A percentile compares a stretch with the other conserved stretches of the same genome.
Conservation (phyloP, 2,797 vertebrate species). For the Paedocypris micromegethes region DNA sequence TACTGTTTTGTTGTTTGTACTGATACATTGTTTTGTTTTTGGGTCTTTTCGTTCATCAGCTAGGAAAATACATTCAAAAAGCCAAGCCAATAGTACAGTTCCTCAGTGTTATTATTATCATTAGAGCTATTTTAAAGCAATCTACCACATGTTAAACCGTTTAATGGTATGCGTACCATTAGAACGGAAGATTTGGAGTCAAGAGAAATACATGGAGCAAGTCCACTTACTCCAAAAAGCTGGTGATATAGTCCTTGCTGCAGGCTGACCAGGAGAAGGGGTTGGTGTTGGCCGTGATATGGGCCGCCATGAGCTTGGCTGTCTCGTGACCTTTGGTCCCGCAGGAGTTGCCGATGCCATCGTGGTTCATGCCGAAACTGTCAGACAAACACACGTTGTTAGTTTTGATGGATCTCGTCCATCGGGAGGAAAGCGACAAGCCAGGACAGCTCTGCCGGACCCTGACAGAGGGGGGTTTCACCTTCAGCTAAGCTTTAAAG, state of each 20-base stretch:
- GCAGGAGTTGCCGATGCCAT: constrained; percentile 96
- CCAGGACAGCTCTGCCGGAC: constrained; percentile 32
- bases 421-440: constrained; percentile 34
- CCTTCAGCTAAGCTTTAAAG: constrained; percentile 55
- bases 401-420: constrained; percentile 8
- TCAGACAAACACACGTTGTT: constrained; percentile 51
- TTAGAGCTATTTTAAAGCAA: too few species aligned
- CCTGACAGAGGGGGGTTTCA: constrained; percentile 45
- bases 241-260: constrained; percentile 99
- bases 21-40: too few species aligned
- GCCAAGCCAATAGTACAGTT: too few species aligned
- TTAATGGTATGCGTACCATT: too few species aligned
- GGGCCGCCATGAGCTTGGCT: constrained; percentile 98
- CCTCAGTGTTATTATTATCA: too few species aligned
- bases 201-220: not conserved
- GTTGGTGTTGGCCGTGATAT: constrained; percentile 98
- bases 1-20: too few species aligned
- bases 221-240: constrained; percentile 96
- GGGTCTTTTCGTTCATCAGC: too few species aligned
- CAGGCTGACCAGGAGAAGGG: constrained; percentile 98
- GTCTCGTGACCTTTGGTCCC: constrained; percentile 97
- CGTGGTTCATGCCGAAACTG: constrained; percentile 99
- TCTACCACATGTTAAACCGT: too few species aligned
- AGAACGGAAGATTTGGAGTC: too few species aligned
- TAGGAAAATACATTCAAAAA: too few species aligned